Evolutionary conservation across 2,888 invertebrate genomes (phyloP), one percentile per base, ranked within the genome.

Genomic region (Rotaria macrura): DNA sequence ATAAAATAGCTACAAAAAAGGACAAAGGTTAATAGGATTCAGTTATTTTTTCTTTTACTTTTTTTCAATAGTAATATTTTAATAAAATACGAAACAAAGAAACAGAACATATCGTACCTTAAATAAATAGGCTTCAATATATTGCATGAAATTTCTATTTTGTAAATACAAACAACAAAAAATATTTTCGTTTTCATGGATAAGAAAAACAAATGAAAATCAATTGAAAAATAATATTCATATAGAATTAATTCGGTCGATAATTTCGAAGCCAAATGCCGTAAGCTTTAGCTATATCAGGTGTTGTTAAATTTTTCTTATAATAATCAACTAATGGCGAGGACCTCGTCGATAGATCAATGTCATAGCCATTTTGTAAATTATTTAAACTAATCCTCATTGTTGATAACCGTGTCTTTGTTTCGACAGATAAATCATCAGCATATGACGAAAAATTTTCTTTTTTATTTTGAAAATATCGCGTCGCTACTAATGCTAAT

Each of bases 271-370:
- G 12, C 79, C 79, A 79, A 12, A 43, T 79, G 2, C 79, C 79
- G 12, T 79, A 79, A n/a, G 79, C 40, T 79, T n/a, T 23, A 25
- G 43, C 40, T 43, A 79, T 12, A 43, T 79, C 40, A 20, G 79
- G 10, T 25, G 43, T 12, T 25, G 79, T n/a, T 9, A 40, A 79
- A 25, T 2, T 25, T 43, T 79, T 79, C 20, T 43, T 43, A n/a
- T 79, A 43, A 79, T 79, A 79, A 40, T 40, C 40, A 12, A 43
- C 43, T 43, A 79, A 79, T 79, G 79, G 79, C 43, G 79, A 79
- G 12, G 29, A n/a, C 4, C 38, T 65, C 2, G 34, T 65, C 9
- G 34, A 65, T 34, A 7, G 34, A 79, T 79, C n/a, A 9, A 12
- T 79, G 10, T 79, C 79, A 14, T 43, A 79, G 14, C 79, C 79